Base-by-base conservation (phyloP, 92 coral and sea anemone genomes). In the Parazoanthus atlanticus region DNA sequence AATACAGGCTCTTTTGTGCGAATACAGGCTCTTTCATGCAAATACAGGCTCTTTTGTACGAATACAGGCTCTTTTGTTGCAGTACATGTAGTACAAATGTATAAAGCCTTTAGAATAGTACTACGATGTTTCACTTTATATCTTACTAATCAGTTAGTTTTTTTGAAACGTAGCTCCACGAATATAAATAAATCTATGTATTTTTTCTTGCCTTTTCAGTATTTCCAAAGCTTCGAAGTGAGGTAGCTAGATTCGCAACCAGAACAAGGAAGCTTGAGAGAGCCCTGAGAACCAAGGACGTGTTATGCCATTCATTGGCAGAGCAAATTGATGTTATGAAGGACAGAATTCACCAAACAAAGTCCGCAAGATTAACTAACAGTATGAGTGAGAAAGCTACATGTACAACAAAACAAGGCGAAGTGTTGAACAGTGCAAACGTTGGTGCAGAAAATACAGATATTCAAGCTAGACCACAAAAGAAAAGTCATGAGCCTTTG, bases 251-350 rank as follows among this genome's bases (percentile, higher is more conserved):
- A 33, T 88, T 89, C 25, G 85, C 94, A 43, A 69, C 86, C 40
- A 89, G 76, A 74, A 90, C 92, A 90, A 93, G 81, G 74, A 87
- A 80, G 33, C 94, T 92, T 72, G 92, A 93, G 80, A 85, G 76
- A 82, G 92, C 86, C 28, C 88, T 88, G 36, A 81, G 86, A 49
- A 83, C 89, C 76, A 85, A 88, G 74, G 94, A 93, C 47, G 90
- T 91, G 19, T 69, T 92, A 64, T 93, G 93, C 77, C 86, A 89
- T 54, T 87, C 88, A 64, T 90, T 94, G 58, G 85, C 91, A 40
- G 79, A 73, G 33, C 95, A 92, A 89, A 90, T 90, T 32, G 89
- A 95, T 85, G 91, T 92, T 89, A 92, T 92, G 94, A 92, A 61
- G 92, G 92, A 92, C 47, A 90, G 78, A 79, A 74, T 90, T 86